Evolutionary conservation across 2,113 vertebrate genomes (phyloP), one percentile per base, ranked within the genome.

Genomic region (Hyla sarda): DNA sequence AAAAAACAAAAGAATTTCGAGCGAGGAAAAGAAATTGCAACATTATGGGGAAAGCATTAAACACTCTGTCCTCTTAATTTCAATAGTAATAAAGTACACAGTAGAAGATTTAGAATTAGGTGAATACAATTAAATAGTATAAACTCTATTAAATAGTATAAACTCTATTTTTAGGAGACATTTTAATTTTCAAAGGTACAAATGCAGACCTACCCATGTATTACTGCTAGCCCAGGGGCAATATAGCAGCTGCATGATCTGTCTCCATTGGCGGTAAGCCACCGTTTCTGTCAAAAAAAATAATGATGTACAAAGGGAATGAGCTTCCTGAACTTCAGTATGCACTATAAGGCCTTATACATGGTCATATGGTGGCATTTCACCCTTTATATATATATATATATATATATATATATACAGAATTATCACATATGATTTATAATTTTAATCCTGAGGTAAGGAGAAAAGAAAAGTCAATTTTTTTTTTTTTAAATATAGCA

Each of bases 1-100:
- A 96, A 94, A 95, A 84, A 96, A 96, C 76, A 93, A 90, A 89
- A 74, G 83, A 91, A 80, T 81, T 87, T 92, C 89, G 89, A 92
- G 82, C 21, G 65, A 76, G 72, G 34, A 30, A 28, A 76, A 45
- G 41, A 65, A 76, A 76, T 45, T 52, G 32, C 45, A 28, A 34
- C 56, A 47, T 65, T 82, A 45, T 37, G 25, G 54, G 75, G 48
- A 54, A 54, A 54, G 75, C 37, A 32, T 77, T 77, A 54, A 23
- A 77, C 50, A 77, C 75, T 54, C 30, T 32, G 50, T 28, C 30
- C 48, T 54, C 75, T 54, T 19, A 30, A 76, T 76, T 54, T 34
- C 9, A 12, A 34, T 12, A 54, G 48, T 25, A 12, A 77, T 54
- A 54, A 77, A 77, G 50, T 77, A 54, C 50, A 77, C 14, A 54